phyloP scores from a whole-genome alignment of 2,797 vertebrate genomes.

The Pachyuromys duprasi region DNA sequence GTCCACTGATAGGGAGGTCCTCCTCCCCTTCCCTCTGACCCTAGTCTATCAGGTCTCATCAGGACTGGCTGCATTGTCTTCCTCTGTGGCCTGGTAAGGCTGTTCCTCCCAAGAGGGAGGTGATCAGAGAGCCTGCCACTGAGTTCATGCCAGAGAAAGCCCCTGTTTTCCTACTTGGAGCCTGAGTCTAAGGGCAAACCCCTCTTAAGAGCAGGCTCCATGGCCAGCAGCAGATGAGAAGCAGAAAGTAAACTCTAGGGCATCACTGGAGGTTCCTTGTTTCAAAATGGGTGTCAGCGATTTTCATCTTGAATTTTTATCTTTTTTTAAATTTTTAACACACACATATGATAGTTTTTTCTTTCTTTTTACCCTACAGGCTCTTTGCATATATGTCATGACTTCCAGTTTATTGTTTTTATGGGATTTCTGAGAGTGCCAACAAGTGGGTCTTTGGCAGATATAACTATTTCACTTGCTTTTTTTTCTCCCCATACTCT shows the following conservation, averaged over 20 bases:
- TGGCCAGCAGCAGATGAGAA: background rate
- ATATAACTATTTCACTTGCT: background rate
- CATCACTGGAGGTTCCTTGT: background rate
- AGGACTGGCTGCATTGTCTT: no score
- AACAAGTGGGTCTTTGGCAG: background rate
- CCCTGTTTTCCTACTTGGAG: no score
- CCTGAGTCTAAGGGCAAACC: no score
- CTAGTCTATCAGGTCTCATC: no score
- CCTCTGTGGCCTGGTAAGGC: no score
- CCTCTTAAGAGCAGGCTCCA: background rate
- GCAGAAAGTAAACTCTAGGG: background rate
- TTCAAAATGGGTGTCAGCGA: background rate
- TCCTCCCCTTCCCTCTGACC: no score
- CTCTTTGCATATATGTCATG: no score
- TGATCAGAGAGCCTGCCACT: no score
- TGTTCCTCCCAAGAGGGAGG: no score
- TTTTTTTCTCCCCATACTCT: background rate
- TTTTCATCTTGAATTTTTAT: background rate
- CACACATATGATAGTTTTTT: background rate
- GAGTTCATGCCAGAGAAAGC: no score
- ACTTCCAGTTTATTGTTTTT: background rate
- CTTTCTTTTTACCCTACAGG: background rate
- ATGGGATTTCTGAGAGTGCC: no score
- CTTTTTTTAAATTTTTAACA: background rate
- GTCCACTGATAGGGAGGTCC: no score